Base-by-base conservation (phyloP, 2,797 vertebrate species). In the Acrocephalus scirpaceus region DNA sequence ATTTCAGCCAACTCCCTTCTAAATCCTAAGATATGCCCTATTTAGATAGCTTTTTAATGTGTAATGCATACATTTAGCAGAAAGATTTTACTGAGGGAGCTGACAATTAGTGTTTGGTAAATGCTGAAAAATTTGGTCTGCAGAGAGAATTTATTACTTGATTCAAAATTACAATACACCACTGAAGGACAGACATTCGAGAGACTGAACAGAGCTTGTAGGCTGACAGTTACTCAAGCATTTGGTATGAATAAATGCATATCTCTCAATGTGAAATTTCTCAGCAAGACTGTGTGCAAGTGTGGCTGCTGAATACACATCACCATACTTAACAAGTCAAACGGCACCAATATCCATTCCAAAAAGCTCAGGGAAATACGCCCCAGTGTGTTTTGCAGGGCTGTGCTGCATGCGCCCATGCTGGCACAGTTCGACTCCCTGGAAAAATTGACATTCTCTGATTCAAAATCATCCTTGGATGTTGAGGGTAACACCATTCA, bases 11-110 rank as follows among this genome's bases (percentile, higher is more conserved):
- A 91, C 77, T 96, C 94, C 96, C 93, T 93, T 83, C 64, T 96
- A 97, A 97, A 95, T 96, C 94, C 86, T 96, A 58, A 92, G 69
- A 96, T 76, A 88, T 86, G 54, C 34, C 65, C 72, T 93, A 64
- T 84, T 80, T 70, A 95, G 74, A 88, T 91, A 86, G 9, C 26
- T 94, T 90, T 88, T 92, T 44, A 79, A 76, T 87, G 74, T n/a
- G 80, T 86, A 88, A 90, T 79, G 64, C 66, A 73, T 86, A 34
- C 45, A 81, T 73, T 76, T 73, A 93, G 86, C 61, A 76, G 86
- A 95, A 88, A 92, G 60, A 44, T 88, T 93, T 96, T 93, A 92
- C 83, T 90, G 83, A 45, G 56, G 67, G 53, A 88, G 54, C 26
- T 94, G 48, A 30, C 45, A 85, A 90, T 78, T 84, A 90, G 21